These are phyloP conservation scores for Tiliacea citrago DNA, from an alignment of 2,888 invertebrate genomes.

Conservation along the genomic window DNA sequence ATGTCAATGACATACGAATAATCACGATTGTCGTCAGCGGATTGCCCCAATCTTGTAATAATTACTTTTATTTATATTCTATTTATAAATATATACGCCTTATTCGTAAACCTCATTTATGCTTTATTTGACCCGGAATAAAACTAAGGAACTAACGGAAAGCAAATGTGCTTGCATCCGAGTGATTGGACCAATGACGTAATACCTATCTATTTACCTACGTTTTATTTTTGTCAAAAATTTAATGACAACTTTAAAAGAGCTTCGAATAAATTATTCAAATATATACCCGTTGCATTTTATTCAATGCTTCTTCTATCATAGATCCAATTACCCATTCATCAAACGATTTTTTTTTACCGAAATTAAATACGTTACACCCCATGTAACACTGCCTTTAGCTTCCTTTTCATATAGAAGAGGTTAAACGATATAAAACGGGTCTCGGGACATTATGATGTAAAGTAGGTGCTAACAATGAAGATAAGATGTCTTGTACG, in stretches of 20 bases:
- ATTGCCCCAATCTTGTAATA: not conserved
- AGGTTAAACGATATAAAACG: constrained; percentile 67
- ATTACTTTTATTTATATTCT: not conserved
- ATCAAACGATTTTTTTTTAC: constrained; percentile 10
- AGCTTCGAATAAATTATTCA: not conserved
- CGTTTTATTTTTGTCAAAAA: not conserved
- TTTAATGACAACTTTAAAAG: not conserved
- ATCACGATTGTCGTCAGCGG: not conserved
- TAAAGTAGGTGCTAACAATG: constrained; percentile 79
- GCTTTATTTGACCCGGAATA: not conserved
- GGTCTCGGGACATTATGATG: constrained; percentile 75
- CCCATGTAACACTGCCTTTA: constrained; percentile 52
- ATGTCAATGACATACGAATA: constrained; percentile 22
- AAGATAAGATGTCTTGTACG: constrained; percentile 69
- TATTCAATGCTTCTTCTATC: not conserved
- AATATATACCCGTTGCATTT: not conserved
- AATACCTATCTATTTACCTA: not conserved
- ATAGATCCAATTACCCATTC: constrained; percentile 36
- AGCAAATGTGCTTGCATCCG: not conserved
- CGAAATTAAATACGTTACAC: constrained; percentile 37
- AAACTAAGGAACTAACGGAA: not conserved
- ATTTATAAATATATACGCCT: not conserved
- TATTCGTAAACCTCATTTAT: fast-evolving
- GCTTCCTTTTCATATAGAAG: constrained; percentile 49
- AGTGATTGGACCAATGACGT: not conserved